Evolutionary conservation across 1,140 invertebrate species (phyloP), one percentile per base, ranked within the genome.

Genomic region (Heliothis subflexa): DNA sequence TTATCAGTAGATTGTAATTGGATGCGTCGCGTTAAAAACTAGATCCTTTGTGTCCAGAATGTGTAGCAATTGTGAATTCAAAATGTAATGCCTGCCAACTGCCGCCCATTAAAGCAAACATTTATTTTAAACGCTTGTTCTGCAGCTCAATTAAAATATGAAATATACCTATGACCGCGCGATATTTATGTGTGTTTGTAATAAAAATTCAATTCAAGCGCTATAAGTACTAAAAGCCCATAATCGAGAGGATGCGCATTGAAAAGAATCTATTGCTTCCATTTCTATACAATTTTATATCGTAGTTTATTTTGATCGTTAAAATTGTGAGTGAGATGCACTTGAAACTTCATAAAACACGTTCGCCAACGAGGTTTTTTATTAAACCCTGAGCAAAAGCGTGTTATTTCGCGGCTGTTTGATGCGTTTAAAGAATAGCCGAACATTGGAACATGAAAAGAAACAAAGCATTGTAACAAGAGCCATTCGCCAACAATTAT

Each of bases 1-100:
- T 86, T 88, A 89, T 88, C 86, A 83, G 83, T 83, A 85, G 73
- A 85, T 83, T 86, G 82, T 88, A 88, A 89, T 89, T 86, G 84
- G 84, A 82, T 78, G 82, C 78, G 49, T 81, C 21, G 70, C 78
- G 55, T 83, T 79, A 74, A 78, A 73, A 83, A 79, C 79, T 55
- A 72, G 75, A 75, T 82, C 75, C 78, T 85, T 83, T 83, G 80
- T 75, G 62, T 55, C 64, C 54, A 70, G 64, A 66, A 66, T 77
- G 62, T 66, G 50, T 55, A 45, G 74, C 50, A 64, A 66, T 77
- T 77, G 62, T 77, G 33, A 61, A 61, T 73, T 61, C 64, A 75
- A 75, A 50, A 75, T 75, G 59, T 75, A 75, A 45, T 45, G 59
- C 73, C 55, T 64, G 57, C 59, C 73, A 75, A 62, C 57, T 62